Percentiles rank a stretch among this genome's conserved stretches.
phyloP scores from a whole-genome alignment of 2,113 vertebrate species.

The Tetrao urogallus region DNA sequence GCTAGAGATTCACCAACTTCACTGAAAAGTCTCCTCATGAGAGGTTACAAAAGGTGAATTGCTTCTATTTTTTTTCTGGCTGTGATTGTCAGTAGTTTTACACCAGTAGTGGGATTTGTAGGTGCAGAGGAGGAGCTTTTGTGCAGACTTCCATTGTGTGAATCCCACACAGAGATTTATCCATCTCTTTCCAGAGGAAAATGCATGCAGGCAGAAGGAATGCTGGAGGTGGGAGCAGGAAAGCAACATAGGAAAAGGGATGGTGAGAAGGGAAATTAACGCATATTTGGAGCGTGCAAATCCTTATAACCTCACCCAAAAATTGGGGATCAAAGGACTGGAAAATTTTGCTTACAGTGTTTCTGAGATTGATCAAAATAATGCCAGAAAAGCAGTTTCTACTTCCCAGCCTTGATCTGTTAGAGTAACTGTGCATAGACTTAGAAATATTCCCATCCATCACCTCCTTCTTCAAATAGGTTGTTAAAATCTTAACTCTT shows the following conservation, averaged over 20 bases:
- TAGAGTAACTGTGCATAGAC: not conserved
- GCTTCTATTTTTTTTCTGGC: not conserved
- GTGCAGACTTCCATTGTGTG: conserved; percentile 32
- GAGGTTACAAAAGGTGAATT: conserved; percentile 25
- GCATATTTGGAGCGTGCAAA: conserved; percentile 13
- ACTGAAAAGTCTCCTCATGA: not conserved
- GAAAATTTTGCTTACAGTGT: conserved; percentile 17
- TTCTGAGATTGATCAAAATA: conserved; percentile 37
- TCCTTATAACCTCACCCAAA: conserved; percentile 29
- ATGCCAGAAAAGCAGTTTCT: conserved; percentile 40
- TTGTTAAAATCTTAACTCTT: not conserved
- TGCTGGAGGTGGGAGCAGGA: not conserved
- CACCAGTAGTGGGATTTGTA: not conserved
- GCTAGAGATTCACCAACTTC: not conserved
- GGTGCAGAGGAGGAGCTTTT: conserved; percentile 38
- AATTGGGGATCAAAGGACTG: conserved; percentile 11
- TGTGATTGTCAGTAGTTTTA: not conserved
- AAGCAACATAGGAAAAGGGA: not conserved
- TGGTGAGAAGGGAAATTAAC: conserved; percentile 21
- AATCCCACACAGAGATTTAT: not conserved
- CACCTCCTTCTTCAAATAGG: not conserved
- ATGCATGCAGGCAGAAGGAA: not conserved
- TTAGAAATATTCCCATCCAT: not conserved
- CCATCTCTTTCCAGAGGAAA: not conserved
- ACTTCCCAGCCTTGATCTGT: not conserved